Percentiles rank a stretch among this genome's conserved stretches.
These are phyloP conservation scores for Cephus sareptanus DNA, from an alignment of 2,888 invertebrate species.

Conservation along the genomic window DNA sequence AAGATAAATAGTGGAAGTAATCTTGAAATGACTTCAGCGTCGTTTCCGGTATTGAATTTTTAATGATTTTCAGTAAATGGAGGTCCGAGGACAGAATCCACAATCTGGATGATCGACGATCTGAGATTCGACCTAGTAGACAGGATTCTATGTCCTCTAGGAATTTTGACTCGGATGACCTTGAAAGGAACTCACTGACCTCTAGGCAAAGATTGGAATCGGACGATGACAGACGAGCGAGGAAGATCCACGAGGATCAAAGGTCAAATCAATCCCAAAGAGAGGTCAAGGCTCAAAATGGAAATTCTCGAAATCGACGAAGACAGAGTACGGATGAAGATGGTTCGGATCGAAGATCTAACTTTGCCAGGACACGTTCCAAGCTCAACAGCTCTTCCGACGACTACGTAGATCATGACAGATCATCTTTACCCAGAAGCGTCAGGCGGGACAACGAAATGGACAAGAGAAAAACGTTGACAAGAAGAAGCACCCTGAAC, in stretches of 20 bases:
- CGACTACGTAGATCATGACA: constrained; percentile 43
- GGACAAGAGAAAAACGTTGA: constrained; percentile 26
- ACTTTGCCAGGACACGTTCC: constrained; percentile 29
- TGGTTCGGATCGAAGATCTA: constrained; percentile 41
- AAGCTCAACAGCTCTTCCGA: constrained; percentile 58
- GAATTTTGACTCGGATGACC: constrained; percentile 37
- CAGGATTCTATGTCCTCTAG: constrained; percentile 39
- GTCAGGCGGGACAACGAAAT: constrained; percentile 14
- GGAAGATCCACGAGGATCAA: constrained; percentile 25
- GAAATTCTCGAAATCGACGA: constrained; percentile 31
- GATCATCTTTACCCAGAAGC: constrained; percentile 14
- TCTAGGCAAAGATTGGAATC: constrained; percentile 32
- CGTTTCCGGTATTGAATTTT: neutral
- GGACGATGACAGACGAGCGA: constrained; percentile 21
- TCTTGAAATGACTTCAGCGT: neutral
- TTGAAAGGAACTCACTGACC: constrained; percentile 32
- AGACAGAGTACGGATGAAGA: constrained; percentile 55
- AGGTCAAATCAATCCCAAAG: constrained; percentile 12
- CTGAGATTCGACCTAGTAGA: constrained; percentile 40
- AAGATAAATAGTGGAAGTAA: neutral
- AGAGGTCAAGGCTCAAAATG: constrained; percentile 17
- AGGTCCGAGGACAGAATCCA: constrained; percentile 56
- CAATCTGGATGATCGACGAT: constrained; percentile 52
- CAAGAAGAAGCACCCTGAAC: constrained; percentile 18
- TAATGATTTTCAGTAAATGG: constrained; percentile 38